Evolutionary conservation across 2,888 invertebrate genomes (phyloP).

Genomic region (Cephonodes hylas): DNA sequence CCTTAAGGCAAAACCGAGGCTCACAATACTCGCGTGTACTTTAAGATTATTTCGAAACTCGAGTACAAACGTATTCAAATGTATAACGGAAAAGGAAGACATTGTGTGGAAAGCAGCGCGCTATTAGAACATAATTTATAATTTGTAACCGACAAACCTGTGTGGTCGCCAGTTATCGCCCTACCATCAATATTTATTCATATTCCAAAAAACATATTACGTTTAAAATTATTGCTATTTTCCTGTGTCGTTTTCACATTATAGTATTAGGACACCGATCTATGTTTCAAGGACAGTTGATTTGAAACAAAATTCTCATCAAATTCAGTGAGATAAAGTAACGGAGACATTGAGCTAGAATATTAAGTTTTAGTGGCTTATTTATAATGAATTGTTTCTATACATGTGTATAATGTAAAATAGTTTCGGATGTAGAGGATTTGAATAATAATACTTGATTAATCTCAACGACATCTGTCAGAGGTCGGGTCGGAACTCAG

Average conservation of each 20-base stretch:
- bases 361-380: too few relatives aligned
- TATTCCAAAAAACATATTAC: neutral
- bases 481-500: conserved; percentile 24
- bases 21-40: neutral
- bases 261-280: too few relatives aligned
- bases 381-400: too few relatives aligned
- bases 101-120: conserved; percentile 6
- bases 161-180: conserved; percentile 1
- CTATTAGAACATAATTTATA: conserved; percentile 6
- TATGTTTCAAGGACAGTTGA: too few relatives aligned
- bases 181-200: neutral
- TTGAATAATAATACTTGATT: conserved; percentile 5
- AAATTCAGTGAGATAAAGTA: too few relatives aligned
- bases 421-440: neutral
- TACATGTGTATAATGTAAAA: neutral
- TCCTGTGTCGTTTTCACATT: too few relatives aligned
- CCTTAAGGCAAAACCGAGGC: neutral
- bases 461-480: conserved; percentile 27
- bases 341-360: too few relatives aligned
- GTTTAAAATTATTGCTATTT: neutral
- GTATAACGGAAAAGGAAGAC: conserved; percentile 3
- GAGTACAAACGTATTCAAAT: neutral
- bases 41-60: conserved; percentile 1
- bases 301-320: too few relatives aligned
- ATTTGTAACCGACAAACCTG: conserved; percentile 4